phyloP scores from a whole-genome alignment of 2,113 vertebrate species.

The Fukomys damarensis region DNA sequence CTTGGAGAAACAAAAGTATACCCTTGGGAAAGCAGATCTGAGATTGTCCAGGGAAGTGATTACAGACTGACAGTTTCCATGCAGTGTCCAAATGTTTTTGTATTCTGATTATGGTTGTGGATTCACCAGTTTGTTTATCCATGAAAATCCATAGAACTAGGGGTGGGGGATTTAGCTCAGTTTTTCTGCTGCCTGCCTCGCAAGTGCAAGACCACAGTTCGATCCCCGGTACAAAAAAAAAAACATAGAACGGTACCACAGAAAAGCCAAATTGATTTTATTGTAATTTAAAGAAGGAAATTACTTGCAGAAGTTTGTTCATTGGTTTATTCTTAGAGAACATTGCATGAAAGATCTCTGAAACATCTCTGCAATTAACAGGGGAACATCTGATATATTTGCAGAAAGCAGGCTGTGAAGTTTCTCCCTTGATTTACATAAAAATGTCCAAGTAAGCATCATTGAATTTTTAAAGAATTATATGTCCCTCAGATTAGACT shows the following conservation, averaged over 20 bases:
- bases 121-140: neutral
- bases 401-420: neutral
- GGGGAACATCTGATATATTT: neutral
- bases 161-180: no score
- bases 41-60: neutral
- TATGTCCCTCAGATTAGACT: slow-evolving; percentile 64
- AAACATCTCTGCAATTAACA: slow-evolving; percentile 26
- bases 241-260: neutral
- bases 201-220: no score
- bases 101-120: neutral
- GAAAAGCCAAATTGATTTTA: neutral
- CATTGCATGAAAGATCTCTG: neutral
- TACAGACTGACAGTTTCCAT: neutral
- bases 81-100: neutral
- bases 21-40: neutral
- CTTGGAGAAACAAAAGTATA: neutral
- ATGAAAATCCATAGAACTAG: neutral
- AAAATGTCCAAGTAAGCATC: slow-evolving; percentile 62
- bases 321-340: slow-evolving; percentile 42
- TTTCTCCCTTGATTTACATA: slow-evolving; percentile 48
- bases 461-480: slow-evolving; percentile 57
- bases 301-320: neutral
- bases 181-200: no score
- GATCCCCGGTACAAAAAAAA: no score
- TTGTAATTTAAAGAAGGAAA: neutral